Conservation (phyloP, 2,113 vertebrate species). For the Calidris pygmaea region DNA sequence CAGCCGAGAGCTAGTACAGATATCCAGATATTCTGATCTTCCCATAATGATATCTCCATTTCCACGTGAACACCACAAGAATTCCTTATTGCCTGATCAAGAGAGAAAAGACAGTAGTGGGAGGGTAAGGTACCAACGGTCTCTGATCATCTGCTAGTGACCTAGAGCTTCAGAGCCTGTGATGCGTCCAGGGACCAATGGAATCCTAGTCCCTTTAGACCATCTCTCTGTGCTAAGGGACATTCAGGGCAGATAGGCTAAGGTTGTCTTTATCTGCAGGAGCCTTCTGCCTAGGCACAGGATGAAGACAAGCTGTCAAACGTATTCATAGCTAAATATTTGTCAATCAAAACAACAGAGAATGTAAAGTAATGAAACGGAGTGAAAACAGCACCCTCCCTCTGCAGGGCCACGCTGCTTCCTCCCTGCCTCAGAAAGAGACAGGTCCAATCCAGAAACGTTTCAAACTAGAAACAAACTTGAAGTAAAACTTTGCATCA, state of each 20-base stretch:
- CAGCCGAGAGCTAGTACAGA: background rate
- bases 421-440: background rate
- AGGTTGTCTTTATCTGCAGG: background rate
- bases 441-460: background rate
- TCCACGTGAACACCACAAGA: background rate
- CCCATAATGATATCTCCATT: background rate
- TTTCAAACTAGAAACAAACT: background rate
- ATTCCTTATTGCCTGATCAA: background rate
- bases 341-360: background rate
- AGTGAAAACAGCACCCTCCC: background rate
- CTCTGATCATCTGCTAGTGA: background rate
- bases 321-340: background rate
- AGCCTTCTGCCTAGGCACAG: background rate
- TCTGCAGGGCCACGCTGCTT: background rate
- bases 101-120: background rate
- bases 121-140: background rate
- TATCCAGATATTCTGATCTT: background rate
- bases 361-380: background rate
- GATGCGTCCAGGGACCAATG: fast-evolving
- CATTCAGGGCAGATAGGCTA: background rate
- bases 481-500: background rate
- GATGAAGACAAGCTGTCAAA: background rate
- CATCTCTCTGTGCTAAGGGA: background rate
- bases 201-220: background rate
- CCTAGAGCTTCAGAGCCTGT: background rate